Evolutionary conservation across 2,888 invertebrate species (phyloP).

Genomic region (Calliopum simillimum): DNA sequence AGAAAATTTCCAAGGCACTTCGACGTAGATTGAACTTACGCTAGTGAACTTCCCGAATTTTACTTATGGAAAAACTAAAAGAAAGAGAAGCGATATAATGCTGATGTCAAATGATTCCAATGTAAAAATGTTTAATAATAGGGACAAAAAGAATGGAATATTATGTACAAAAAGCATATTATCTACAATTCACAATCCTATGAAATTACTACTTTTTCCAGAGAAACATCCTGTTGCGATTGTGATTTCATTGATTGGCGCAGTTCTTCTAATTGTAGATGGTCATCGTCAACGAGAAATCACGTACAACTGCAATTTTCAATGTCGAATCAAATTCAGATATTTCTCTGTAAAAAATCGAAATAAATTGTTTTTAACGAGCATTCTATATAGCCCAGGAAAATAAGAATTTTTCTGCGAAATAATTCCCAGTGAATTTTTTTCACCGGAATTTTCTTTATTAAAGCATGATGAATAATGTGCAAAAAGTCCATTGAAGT

Average conservation of each 20-base stretch:
- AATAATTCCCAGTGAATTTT: too few relatives aligned
- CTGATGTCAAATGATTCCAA: background rate
- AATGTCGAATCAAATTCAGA: conserved; percentile 67
- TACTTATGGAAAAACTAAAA: conserved; percentile 68
- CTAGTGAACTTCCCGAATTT: conserved; percentile 74
- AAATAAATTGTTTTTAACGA: too few relatives aligned
- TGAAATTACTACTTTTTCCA: conserved; percentile 72
- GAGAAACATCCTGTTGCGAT: conserved; percentile 67
- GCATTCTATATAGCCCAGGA: too few relatives aligned
- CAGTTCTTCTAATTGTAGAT: conserved; percentile 67
- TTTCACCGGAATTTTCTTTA: too few relatives aligned
- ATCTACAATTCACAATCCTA: conserved; percentile 72
- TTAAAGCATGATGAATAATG: too few relatives aligned
- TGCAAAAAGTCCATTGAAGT: too few relatives aligned
- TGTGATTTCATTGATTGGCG: conserved; percentile 66
- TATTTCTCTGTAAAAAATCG: conserved; percentile 59
- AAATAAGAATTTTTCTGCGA: too few relatives aligned
- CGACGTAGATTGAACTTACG: conserved; percentile 74
- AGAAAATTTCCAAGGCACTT: conserved; percentile 75
- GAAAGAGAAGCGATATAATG: background rate
- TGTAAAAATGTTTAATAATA: background rate
- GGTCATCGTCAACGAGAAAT: conserved; percentile 67
- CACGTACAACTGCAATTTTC: conserved; percentile 66
- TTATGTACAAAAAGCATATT: background rate
- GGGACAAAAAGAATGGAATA: too few relatives aligned